phyloP scores from a whole-genome alignment of 2,888 invertebrate genomes.

The Cephus pygmeus region DNA sequence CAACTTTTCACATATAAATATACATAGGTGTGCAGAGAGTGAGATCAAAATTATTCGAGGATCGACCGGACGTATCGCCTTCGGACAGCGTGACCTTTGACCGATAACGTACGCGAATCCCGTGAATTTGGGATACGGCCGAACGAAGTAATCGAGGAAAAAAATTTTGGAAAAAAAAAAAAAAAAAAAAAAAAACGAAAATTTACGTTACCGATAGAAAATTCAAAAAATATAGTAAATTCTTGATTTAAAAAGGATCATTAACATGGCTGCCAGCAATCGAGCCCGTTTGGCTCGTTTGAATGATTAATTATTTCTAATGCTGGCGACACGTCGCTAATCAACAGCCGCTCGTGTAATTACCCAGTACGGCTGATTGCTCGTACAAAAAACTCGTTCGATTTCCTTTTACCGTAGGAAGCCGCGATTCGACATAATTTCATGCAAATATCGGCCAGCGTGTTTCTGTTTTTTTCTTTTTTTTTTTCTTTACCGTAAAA shows the following conservation, averaged over 20 bases:
- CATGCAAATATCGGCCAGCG: background rate
- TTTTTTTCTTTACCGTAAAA: background rate
- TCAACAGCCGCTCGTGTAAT: slow-evolving; percentile 15
- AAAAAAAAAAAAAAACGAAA: background rate
- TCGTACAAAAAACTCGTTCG: slow-evolving; percentile 34
- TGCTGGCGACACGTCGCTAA: slow-evolving; percentile 29
- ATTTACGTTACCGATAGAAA: background rate
- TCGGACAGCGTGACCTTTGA: background rate
- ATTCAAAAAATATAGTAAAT: background rate
- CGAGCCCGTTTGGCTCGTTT: slow-evolving; percentile 34
- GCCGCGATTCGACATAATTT: background rate
- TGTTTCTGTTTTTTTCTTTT: background rate
- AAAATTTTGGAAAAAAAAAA: background rate
- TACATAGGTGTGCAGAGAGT: too few relatives aligned
- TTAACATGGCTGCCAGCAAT: slow-evolving; percentile 27
- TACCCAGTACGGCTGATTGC: slow-evolving; percentile 28
- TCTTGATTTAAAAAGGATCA: slow-evolving; percentile 20
- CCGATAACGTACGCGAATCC: background rate
- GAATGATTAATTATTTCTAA: slow-evolving; percentile 49
- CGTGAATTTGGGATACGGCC: background rate
- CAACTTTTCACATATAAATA: background rate
- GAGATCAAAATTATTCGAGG: too few relatives aligned
- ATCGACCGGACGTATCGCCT: background rate
- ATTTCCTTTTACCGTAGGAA: background rate
- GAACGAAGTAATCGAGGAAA: background rate